Percentiles rank a stretch among this genome's conserved stretches.
Conservation (phyloP, 2,113 vertebrate genomes). For the Carettochelys insculpta region DNA sequence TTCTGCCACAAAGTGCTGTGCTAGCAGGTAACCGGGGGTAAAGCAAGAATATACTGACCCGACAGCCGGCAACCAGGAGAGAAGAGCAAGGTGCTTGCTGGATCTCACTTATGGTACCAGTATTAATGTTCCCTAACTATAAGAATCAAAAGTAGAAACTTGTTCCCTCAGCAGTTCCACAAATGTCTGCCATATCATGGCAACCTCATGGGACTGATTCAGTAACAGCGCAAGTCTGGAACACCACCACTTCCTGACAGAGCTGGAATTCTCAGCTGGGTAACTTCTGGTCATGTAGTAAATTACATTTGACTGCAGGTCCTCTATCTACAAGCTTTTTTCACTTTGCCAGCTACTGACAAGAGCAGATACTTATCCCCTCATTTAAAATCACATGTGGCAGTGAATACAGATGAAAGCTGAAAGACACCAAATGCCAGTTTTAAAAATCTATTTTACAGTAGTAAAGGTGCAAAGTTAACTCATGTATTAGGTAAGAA, state of each 20-base stretch:
- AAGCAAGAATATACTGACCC: not conserved
- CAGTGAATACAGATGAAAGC: not conserved
- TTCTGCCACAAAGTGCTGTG: not conserved
- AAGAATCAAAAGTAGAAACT: fast-evolving
- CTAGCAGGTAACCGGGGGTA: not conserved
- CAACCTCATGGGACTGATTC: not conserved
- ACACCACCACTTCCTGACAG: not conserved
- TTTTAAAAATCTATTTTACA: not conserved
- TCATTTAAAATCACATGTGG: not conserved
- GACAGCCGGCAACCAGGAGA: not conserved
- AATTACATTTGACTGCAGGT: not conserved
- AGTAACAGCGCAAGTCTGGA: not conserved
- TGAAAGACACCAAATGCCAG: not conserved
- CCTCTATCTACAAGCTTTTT: not conserved
- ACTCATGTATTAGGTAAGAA: not conserved
- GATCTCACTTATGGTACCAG: not conserved
- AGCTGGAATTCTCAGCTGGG: not conserved
- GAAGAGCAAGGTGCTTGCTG: fast-evolving
- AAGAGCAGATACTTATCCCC: not conserved
- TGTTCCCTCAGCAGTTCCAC: not conserved
- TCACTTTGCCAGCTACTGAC: fast-evolving
- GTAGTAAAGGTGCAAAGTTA: not conserved
- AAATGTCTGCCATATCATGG: not conserved
- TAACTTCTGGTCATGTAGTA: not conserved
- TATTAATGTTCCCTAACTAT: fast-evolving